Conservation (phyloP, 2,797 vertebrate species). For the Serranus cabrilla region DNA sequence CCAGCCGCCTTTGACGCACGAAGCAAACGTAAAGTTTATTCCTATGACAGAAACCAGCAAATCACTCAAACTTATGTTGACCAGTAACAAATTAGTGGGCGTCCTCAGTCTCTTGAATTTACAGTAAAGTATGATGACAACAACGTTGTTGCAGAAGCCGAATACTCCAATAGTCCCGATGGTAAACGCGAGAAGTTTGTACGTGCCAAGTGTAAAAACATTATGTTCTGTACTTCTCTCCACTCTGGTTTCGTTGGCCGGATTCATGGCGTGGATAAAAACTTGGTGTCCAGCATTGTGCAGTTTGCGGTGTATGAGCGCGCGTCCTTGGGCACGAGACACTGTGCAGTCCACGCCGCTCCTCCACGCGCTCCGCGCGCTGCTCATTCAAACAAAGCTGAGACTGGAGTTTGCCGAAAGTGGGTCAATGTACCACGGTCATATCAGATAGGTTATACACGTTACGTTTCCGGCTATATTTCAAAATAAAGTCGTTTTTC, state of each 20-base stretch:
- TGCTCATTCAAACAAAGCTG: constrained; percentile 60
- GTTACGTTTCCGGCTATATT: not conserved
- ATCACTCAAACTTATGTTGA: constrained; percentile 92
- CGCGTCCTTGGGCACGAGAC: constrained; percentile 13
- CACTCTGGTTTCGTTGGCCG: constrained; percentile 75
- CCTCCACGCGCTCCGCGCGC: constrained; percentile 42
- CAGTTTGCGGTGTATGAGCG: constrained; percentile 15
- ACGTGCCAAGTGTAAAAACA: constrained; percentile 87
- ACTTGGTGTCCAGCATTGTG: constrained; percentile 76
- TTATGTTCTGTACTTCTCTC: constrained; percentile 60
- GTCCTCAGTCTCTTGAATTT: constrained; percentile 90
- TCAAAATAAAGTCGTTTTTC: constrained; percentile 39
- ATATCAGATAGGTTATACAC: not conserved
- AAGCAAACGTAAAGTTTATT: constrained; percentile 90
- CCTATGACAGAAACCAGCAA: constrained; percentile 91
- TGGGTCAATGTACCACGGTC: constrained; percentile 67
- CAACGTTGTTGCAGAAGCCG: constrained; percentile 91
- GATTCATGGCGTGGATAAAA: constrained; percentile 82
- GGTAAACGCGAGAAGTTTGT: constrained; percentile 90
- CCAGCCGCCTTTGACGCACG: constrained; percentile 91
- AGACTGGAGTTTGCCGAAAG: constrained; percentile 48
- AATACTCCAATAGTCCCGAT: constrained; percentile 89
- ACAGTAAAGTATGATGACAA: constrained; percentile 89
- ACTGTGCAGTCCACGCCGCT: not conserved
- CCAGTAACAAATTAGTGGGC: constrained; percentile 89